Percentiles rank a stretch among this genome's conserved stretches.
These are phyloP conservation scores for Spongilla lacustris DNA, from an alignment of 37 sponge, comb jelly and placozoan species.

Conservation along the genomic window DNA sequence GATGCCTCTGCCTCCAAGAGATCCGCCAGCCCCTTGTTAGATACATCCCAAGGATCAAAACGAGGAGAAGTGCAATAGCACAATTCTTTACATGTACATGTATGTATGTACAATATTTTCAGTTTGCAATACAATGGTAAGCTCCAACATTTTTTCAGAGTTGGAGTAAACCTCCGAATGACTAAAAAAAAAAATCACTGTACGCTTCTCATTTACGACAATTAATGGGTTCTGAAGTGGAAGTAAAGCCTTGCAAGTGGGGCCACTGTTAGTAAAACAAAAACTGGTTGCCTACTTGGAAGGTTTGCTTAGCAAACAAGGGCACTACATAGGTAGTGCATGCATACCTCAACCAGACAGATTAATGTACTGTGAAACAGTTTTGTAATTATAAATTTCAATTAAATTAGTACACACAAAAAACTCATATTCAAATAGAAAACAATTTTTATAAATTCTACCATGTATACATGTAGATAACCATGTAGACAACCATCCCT, in stretches of 20 bases:
- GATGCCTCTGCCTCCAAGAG: conserved; percentile 48
- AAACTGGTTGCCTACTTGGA: conserved; percentile 1
- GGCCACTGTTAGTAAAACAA: neutral
- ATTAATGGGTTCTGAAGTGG: neutral
- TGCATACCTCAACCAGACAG: neutral
- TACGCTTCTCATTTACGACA: neutral
- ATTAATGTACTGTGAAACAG: conserved; percentile 1
- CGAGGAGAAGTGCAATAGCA: neutral
- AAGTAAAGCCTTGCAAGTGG: neutral
- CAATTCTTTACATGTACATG: too few species aligned
- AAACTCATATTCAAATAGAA: neutral
- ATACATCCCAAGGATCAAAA: conserved; percentile 73
- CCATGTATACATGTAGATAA: neutral
- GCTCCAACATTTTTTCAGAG: neutral
- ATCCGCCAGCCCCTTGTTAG: conserved; percentile 58
- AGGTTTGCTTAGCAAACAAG: neutral
- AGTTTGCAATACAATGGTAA: neutral
- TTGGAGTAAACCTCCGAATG: too few species aligned
- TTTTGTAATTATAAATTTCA: neutral
- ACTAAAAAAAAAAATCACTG: neutral
- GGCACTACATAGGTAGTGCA: neutral
- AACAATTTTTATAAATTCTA: neutral
- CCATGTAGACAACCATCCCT: neutral
- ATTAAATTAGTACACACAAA: neutral
- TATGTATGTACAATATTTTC: neutral